Base-by-base conservation (phyloP, 2,888 invertebrate genomes). In the Microplitis deprimator region DNA sequence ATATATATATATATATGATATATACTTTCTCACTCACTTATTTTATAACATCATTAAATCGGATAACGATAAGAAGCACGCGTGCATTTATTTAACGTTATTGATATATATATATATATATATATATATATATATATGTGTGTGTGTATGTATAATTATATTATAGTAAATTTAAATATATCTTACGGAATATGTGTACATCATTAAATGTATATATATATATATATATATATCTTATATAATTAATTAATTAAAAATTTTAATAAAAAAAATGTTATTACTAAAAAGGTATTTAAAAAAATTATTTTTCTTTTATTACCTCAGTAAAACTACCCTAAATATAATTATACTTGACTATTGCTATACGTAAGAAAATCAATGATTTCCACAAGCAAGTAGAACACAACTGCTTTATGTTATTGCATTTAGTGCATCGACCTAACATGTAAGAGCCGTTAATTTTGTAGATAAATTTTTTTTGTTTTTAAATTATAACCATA, bases 1-100 rank as follows among this genome's bases (percentile, higher is more conserved):
- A 50, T 29, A 29, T 50, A 10, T 29, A 29, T 29, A 29, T 29
- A 20, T 20, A 20, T 20, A 20, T 20, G 20, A 20, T 20, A 20
- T 20, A 29, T 2, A 50, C 50, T 50, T 13, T 50, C 50, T 50
- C 50, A 50, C 50, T 50, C 50, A 50, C 16, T 38, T 72, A 39
- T 39, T 61, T 72, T 40, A 40, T 17, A 39, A 59, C 38, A 62
- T 61, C 16, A 73, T 17, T 73, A 62, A 67, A 73, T 67, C 38
- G 73, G 50, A 64, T 20, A 20, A 50, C 73, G 73, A 73, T 73
- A 73, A 73, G 73, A 70, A 59, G 68, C 67, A 68, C 67, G 38
- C 59, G 59, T 59, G 67, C 67, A 59, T 73, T 73, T 50, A 41
- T 73, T 59, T 50, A 29, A 38, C 29, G 41, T 67, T 73, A 73